Conservation (phyloP, 1,140 invertebrate genomes). For the Neodiprion virginianus region DNA sequence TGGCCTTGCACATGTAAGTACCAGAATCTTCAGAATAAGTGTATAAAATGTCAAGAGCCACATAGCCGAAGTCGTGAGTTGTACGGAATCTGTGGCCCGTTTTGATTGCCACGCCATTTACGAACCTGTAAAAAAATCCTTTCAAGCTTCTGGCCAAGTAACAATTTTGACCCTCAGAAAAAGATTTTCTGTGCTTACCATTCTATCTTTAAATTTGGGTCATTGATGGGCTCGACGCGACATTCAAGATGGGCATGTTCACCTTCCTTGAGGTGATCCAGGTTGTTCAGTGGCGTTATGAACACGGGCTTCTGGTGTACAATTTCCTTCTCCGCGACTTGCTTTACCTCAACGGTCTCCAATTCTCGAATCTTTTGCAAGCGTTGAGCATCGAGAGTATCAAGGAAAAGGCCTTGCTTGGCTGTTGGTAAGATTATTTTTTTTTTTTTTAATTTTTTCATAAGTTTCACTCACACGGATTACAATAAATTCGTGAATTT, state of each 20-base stretch:
- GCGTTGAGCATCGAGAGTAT: constrained; percentile 88
- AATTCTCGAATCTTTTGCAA: constrained; percentile 88
- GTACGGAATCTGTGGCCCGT: constrained; percentile 87
- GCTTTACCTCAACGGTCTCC: constrained; percentile 80
- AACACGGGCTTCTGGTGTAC: constrained; percentile 85
- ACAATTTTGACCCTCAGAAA: background rate
- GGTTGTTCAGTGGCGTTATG: constrained; percentile 82
- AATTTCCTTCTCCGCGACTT: constrained; percentile 78
- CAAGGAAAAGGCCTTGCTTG: constrained; percentile 82
- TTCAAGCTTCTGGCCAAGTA: too few relatives aligned
- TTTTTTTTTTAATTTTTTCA: constrained; percentile 14
- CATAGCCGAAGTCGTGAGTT: constrained; percentile 95
- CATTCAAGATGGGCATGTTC: constrained; percentile 95
- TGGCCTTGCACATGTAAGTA: constrained; percentile 94
- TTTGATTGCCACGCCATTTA: constrained; percentile 57
- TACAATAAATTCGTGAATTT: background rate
- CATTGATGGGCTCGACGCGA: constrained; percentile 93
- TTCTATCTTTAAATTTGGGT: constrained; percentile 92
- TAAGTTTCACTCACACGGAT: constrained; percentile 7
- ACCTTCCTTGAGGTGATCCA: constrained; percentile 88
- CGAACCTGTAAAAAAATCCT: constrained; percentile 42
- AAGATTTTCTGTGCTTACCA: constrained; percentile 74
- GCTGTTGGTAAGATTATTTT: constrained; percentile 62
- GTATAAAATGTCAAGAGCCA: constrained; percentile 92
- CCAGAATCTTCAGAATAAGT: constrained; percentile 93